Evolutionary conservation across 2,113 vertebrate species (phyloP).

Genomic region (Pterocles orientalis): DNA sequence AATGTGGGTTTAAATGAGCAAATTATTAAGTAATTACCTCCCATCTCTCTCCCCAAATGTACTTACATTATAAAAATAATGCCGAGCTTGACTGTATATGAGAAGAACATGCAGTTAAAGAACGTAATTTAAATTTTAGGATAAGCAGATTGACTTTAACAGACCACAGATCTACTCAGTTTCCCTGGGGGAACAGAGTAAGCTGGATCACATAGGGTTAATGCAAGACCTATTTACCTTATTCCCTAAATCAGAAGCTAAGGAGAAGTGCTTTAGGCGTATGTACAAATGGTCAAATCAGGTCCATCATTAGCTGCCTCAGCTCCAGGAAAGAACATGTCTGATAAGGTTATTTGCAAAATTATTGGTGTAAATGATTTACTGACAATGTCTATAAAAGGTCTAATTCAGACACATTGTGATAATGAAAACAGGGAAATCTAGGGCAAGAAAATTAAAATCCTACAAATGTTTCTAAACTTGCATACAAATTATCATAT

Average conservation of each 20-base stretch:
- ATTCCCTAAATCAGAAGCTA: background rate
- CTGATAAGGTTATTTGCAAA: conserved; percentile 32
- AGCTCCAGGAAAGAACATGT: background rate
- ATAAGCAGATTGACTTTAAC: background rate
- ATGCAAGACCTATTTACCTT: conserved; percentile 1
- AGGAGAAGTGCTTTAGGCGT: background rate
- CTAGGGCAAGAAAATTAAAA: conserved; percentile 39
- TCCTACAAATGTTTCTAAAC: conserved; percentile 24
- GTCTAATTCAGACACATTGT: background rate
- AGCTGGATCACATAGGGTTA: background rate
- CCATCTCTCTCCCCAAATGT: background rate
- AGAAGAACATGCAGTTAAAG: background rate
- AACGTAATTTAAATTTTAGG: background rate
- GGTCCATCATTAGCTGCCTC: conserved; percentile 11
- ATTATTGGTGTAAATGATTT: conserved; percentile 39
- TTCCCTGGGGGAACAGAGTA: background rate
- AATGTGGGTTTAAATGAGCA: background rate
- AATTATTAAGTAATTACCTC: background rate
- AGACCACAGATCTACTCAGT: background rate
- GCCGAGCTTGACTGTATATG: background rate
- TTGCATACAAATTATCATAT: conserved; percentile 25
- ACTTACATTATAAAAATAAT: background rate
- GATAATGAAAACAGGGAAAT: conserved; percentile 26
- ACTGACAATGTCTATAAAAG: background rate
- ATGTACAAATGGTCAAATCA: background rate